These are phyloP conservation scores for Platichthys stellatus DNA, from an alignment of 2,113 vertebrate genomes.

Conservation along the genomic window DNA sequence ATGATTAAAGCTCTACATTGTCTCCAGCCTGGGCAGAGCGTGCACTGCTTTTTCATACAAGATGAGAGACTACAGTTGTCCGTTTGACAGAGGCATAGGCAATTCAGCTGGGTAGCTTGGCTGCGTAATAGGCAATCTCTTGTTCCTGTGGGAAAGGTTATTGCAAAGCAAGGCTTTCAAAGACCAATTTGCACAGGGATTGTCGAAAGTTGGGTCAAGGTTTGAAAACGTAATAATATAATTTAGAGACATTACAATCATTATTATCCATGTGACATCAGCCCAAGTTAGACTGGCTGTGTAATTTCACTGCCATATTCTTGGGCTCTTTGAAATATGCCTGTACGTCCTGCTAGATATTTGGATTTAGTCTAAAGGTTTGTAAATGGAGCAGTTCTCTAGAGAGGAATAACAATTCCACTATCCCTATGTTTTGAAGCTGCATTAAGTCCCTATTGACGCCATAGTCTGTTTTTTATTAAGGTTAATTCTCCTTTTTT, in stretches of 20 bases:
- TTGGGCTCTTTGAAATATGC: slow-evolving; percentile 42
- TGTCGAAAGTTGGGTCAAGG: slow-evolving; percentile 73
- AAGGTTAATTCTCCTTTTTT: slow-evolving; percentile 34
- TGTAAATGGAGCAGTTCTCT: slow-evolving; percentile 46
- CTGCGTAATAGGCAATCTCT: slow-evolving; percentile 62
- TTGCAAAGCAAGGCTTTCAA: slow-evolving; percentile 66
- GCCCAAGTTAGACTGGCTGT: slow-evolving; percentile 34
- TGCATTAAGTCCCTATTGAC: slow-evolving; percentile 22
- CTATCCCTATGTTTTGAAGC: slow-evolving; percentile 22
- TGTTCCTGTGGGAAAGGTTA: slow-evolving; percentile 70
- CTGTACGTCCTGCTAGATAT: slow-evolving; percentile 38
- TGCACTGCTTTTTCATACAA: slow-evolving; percentile 46
- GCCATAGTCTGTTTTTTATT: slow-evolving; percentile 31
- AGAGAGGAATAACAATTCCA: slow-evolving; percentile 37
- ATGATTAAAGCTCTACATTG: slow-evolving; percentile 70
- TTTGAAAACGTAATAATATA: slow-evolving; percentile 69
- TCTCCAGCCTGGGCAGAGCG: slow-evolving; percentile 45
- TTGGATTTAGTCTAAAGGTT: slow-evolving; percentile 50
- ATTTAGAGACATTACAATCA: slow-evolving; percentile 67
- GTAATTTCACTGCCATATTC: slow-evolving; percentile 52
- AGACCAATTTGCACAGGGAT: slow-evolving; percentile 62
- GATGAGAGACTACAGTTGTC: slow-evolving; percentile 60
- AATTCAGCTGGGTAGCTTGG: slow-evolving; percentile 51
- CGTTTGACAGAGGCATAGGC: slow-evolving; percentile 60
- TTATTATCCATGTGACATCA: slow-evolving; percentile 69